Evolutionary conservation across 1,140 invertebrate species (phyloP), one percentile per base, ranked within the genome.

Genomic region (Drosophila watanabei): DNA sequence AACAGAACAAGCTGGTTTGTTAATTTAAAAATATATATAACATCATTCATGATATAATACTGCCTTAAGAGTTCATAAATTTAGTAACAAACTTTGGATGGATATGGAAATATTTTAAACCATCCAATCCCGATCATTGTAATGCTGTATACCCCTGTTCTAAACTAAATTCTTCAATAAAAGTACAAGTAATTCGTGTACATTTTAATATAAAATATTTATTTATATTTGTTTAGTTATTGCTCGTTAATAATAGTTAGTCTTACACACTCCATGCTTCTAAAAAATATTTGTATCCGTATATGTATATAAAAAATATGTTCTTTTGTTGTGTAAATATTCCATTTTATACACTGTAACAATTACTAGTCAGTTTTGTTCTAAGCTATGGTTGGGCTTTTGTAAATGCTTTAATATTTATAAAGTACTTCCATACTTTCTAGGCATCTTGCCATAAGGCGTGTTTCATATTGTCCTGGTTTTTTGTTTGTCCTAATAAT

Each of bases 401-500:
- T 60, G 45, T 72, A 61, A 73, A 72, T 71, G 37, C 68, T 51
- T 33, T 71, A 8, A 45, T 33, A 20, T 37, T 58, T 76, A 59
- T 65, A 75, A 76, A 76, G 72, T 76, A 75, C 24, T 75, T 75
- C 2, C 46, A 65, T 75, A 78, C 65, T 78, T 78, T 78, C 28
- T 60, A 77, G 73, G 75, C 62, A 76, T 61, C 41, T 56, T 49
- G 70, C 37, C 48, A 28, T 75, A 64, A 75, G 59, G 70, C 43
- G 18, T 32, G 24, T 58, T 65, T 32, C 54, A 68, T 77, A 78
- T 78, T 78, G 75, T 78, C 63, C 63, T 59, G 41, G 20, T 75
- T 45, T n/a, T 48, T 11, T 24, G 33, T 66, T 35, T 59, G 35
- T 46, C 46, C 28, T 52, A 41, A 33, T 54, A 52, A 52, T 58